Base-by-base conservation (phyloP, 1,140 invertebrate genomes). In the Conus ventricosus region DNA sequence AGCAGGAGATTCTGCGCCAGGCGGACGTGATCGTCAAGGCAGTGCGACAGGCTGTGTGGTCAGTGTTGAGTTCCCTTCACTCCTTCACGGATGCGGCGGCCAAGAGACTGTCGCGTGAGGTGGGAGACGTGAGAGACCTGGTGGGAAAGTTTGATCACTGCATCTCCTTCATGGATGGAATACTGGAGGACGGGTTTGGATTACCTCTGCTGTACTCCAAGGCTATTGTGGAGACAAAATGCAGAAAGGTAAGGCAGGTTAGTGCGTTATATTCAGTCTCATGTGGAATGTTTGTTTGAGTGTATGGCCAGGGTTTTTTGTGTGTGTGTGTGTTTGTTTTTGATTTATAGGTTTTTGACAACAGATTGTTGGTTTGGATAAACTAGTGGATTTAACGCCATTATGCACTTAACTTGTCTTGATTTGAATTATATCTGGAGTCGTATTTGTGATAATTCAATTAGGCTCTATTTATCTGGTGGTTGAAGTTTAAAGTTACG, bases 81-180 rank as follows among this genome's bases (percentile, higher is more conserved):
- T 89, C 87, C 25, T 90, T 90, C 67, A 90, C 88, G 84, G 91
- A 91, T 71, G 89, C 89, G 39, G 89, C 89, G 11, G 89, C 89
- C 54, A 90, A 90, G 53, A 60, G 89, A 3, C 91, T 97, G 97
- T 94, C 98, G 98, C 95, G 97, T 97, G 95, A 96, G 97, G 84
- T 97, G 97, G 85, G 88, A 76, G 88, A 90, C 67, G 84, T 91
- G 23, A 86, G 87, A 5, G 85, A 88, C 51, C 81, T 93, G 53
- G 90, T 91, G 15, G 86, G 87, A 23, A 92, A 91, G 86, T 90
- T 92, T 54, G 97, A 98, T 95, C 97, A 98, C 95, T 98, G 97
- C 94, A 97, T 98, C 78, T 96, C 97, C 87, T 98, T 98, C 95
- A 97, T 98, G 78, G 96, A 96, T 92, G 96, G 97, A 92, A 97